phyloP scores from a whole-genome alignment of 2,888 invertebrate genomes.

The Apoda limacodes region DNA sequence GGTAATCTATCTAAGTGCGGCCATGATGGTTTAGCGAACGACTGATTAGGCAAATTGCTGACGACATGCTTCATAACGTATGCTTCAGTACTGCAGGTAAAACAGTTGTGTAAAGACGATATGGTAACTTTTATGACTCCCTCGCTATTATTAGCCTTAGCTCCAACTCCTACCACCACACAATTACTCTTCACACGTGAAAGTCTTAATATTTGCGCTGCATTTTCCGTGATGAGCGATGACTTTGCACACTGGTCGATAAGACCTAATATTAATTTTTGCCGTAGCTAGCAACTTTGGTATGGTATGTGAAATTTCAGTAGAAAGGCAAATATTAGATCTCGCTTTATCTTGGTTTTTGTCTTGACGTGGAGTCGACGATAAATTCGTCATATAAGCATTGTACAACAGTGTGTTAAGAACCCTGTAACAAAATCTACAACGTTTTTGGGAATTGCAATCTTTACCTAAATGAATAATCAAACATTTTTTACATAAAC shows the following conservation, averaged over 20 bases:
- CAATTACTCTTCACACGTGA: constrained; percentile 2
- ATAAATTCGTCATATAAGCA: not conserved
- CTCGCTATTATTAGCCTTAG: constrained; percentile 13
- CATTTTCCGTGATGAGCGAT: too few relatives aligned
- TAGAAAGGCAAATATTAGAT: not conserved
- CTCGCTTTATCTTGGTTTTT: too few relatives aligned
- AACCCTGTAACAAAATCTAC: not conserved
- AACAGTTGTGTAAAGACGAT: constrained; percentile 2
- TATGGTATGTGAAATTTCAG: not conserved
- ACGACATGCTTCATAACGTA: constrained; percentile 10
- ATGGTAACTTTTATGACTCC: constrained; percentile 9
- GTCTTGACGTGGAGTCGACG: not conserved
- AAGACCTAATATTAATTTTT: too few relatives aligned
- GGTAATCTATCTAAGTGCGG: constrained; percentile 4
- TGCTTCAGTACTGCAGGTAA: constrained; percentile 4
- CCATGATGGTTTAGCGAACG: constrained; percentile 6
- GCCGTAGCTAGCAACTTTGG: too few relatives aligned
- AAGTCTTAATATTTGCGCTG: too few relatives aligned
- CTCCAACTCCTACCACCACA: constrained; percentile 12
- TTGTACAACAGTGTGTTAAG: constrained; percentile 4
- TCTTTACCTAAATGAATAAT: constrained; percentile 1
- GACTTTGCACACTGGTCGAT: too few relatives aligned
- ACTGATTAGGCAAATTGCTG: constrained; percentile 5
- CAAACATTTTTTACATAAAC: constrained; percentile 1
- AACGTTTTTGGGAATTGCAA: not conserved